Evolutionary conservation across 1,140 invertebrate species (phyloP).

Genomic region (Pinna nobilis): DNA sequence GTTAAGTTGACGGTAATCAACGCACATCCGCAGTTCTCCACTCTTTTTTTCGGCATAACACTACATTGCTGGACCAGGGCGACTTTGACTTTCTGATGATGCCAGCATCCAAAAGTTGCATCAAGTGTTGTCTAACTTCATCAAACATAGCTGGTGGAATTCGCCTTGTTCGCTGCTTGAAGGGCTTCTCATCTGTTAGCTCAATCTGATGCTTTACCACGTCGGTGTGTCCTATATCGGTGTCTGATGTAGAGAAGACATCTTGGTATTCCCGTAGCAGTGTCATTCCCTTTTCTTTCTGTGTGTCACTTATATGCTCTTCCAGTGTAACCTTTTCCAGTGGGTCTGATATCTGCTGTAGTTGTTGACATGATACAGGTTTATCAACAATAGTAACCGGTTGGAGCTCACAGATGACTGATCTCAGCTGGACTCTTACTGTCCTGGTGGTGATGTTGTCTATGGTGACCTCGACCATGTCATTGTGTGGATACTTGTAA

Average conservation of each 20-base stretch:
- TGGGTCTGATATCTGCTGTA: too few relatives aligned
- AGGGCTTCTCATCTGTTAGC: constrained; percentile 22
- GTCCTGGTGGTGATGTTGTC: too few relatives aligned
- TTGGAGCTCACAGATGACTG: constrained; percentile 11
- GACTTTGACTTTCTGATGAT: constrained; percentile 4
- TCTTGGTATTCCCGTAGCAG: constrained; percentile 1
- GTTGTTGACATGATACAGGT: background rate
- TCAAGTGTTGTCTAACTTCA: constrained; percentile 26
- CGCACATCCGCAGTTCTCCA: background rate
- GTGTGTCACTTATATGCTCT: too few relatives aligned
- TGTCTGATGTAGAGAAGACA: constrained; percentile 31
- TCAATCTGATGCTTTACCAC: constrained; percentile 18
- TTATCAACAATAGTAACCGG: constrained; percentile 26
- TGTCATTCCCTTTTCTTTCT: too few relatives aligned
- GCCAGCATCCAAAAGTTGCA: background rate
- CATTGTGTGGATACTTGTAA: too few relatives aligned
- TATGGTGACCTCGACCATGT: too few relatives aligned
- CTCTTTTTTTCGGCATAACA: constrained; percentile 22
- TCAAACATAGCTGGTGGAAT: constrained; percentile 26
- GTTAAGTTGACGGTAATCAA: constrained; percentile 21
- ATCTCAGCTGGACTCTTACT: too few relatives aligned
- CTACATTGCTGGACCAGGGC: constrained; percentile 21
- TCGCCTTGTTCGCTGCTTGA: constrained; percentile 19
- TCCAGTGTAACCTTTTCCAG: background rate
- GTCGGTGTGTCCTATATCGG: constrained; percentile 29